phyloP scores from a whole-genome alignment of 2,888 invertebrate species.

The Drosophila pegasa region DNA sequence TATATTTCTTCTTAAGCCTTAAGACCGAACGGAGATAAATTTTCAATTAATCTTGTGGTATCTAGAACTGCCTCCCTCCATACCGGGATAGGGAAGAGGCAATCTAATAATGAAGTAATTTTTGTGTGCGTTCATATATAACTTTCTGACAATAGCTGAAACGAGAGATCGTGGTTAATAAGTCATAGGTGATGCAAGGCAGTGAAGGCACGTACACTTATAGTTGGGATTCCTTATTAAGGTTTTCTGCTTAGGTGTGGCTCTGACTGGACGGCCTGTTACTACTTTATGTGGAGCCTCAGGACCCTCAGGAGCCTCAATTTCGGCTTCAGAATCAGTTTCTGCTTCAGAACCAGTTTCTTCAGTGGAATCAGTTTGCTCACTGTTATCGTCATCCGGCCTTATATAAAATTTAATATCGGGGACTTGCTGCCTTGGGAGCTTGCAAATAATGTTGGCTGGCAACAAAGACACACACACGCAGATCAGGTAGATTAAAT shows the following conservation, averaged over 20 bases:
- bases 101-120: slow-evolving; percentile 16
- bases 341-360: background rate
- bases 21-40: too few relatives aligned
- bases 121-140: slow-evolving; percentile 1
- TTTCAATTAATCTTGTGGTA: too few relatives aligned
- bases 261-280: background rate
- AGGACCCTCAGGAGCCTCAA: too few relatives aligned
- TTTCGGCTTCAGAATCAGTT: background rate
- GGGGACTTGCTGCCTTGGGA: background rate
- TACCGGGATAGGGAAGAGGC: slow-evolving; percentile 30
- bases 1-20: too few relatives aligned
- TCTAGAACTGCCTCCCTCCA: slow-evolving; percentile 22
- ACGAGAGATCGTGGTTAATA: background rate
- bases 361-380: background rate
- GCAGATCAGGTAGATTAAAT: slow-evolving; percentile 7
- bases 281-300: too few relatives aligned
- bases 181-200: background rate
- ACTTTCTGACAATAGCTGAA: slow-evolving; percentile 7
- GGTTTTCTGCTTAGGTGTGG: slow-evolving; percentile 17
- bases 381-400: too few relatives aligned
- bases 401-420: too few relatives aligned
- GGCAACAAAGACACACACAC: background rate
- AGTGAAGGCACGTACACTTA: slow-evolving; percentile 2
- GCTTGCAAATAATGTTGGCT: slow-evolving; percentile 6
- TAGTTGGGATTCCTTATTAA: slow-evolving; percentile 51